These are phyloP conservation scores for Suncus etruscus DNA, from an alignment of 2,113 vertebrate genomes.

Conservation along the genomic window DNA sequence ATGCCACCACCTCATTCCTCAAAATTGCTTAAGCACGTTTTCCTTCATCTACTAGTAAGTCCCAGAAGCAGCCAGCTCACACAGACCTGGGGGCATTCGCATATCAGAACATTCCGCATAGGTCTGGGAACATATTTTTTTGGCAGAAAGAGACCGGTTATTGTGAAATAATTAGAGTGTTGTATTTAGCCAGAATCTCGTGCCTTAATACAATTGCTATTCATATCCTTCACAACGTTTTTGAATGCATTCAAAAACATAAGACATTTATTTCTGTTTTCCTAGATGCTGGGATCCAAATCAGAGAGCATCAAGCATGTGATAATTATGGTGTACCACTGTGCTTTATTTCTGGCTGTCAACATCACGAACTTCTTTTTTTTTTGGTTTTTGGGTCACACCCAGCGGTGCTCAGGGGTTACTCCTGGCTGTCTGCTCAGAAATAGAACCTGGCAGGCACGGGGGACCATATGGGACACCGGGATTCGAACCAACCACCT, in stretches of 20 bases:
- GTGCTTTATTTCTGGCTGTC: too few relatives aligned
- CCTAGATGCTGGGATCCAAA: too few relatives aligned
- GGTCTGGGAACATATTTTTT: conserved; percentile 64
- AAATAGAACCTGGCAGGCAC: too few relatives aligned
- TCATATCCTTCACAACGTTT: conserved; percentile 13
- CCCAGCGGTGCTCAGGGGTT: too few relatives aligned
- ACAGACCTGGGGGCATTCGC: conserved; percentile 46
- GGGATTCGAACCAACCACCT: too few relatives aligned
- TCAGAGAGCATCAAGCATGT: too few relatives aligned
- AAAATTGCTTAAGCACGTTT: conserved; percentile 75
- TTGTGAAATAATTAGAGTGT: conserved; percentile 5
- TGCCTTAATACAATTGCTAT: conserved; percentile 26
- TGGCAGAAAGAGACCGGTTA: conserved; percentile 58
- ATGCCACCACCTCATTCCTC: conserved; percentile 39
- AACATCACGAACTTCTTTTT: neutral
- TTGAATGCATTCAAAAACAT: conserved; percentile 32
- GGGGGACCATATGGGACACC: too few relatives aligned
- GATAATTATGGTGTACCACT: too few relatives aligned
- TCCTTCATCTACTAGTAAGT: conserved; percentile 56
- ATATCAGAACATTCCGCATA: conserved; percentile 68
- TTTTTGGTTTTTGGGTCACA: too few relatives aligned
- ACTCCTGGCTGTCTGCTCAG: too few relatives aligned
- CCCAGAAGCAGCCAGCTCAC: conserved; percentile 54
- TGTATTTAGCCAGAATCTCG: neutral
- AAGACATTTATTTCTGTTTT: neutral